Conservation (phyloP, 1,140 invertebrate species). For the Hirudo medicinalis region DNA sequence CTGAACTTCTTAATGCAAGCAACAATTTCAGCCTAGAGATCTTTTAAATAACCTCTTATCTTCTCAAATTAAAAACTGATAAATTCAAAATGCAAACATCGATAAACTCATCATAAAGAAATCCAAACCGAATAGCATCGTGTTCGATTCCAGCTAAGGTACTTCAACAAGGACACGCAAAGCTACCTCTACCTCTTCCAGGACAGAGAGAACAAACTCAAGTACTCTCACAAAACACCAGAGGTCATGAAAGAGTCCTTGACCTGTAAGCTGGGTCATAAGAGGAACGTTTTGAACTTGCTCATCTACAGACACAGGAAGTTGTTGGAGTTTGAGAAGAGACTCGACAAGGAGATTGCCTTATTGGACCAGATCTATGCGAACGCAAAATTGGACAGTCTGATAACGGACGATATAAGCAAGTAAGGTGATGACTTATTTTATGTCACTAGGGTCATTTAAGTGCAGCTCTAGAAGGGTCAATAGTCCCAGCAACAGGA, state of each 20-base stretch:
- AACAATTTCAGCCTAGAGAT: too few relatives aligned
- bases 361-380: neutral
- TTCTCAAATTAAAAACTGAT: too few relatives aligned
- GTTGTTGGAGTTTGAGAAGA: neutral
- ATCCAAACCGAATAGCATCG: too few relatives aligned
- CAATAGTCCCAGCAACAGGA: neutral
- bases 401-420: neutral
- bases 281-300: neutral
- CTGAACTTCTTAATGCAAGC: too few relatives aligned
- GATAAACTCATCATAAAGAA: too few relatives aligned
- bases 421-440: neutral
- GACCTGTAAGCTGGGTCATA: neutral
- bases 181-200: neutral
- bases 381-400: neutral
- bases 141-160: neutral
- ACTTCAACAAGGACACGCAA: conserved; percentile 1
- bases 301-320: neutral
- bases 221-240: conserved; percentile 2
- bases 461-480: neutral
- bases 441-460: neutral
- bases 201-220: neutral
- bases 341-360: conserved; percentile 1
- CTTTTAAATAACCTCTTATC: too few relatives aligned
- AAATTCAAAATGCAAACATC: too few relatives aligned
- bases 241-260: neutral